Conservation (phyloP, 2,113 vertebrate genomes). For the Elephantulus edwardii region DNA sequence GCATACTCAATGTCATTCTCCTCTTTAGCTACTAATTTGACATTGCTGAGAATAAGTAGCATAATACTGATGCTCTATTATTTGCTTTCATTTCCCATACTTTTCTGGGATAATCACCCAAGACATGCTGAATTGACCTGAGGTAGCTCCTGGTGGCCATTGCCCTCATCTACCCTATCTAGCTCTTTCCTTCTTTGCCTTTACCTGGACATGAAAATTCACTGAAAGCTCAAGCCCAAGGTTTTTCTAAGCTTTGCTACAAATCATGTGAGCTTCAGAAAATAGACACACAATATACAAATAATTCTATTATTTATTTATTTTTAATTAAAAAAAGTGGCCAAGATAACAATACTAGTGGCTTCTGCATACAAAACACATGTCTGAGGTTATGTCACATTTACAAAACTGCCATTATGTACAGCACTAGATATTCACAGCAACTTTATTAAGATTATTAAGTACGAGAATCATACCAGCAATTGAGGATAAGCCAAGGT, state of each 20-base stretch:
- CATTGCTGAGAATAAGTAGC: accelerated
- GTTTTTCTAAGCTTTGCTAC: neutral
- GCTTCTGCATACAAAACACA: conserved; percentile 68
- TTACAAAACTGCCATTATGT: conserved; percentile 47
- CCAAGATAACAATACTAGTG: conserved; percentile 61
- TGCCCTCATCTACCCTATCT: neutral
- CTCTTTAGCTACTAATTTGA: neutral
- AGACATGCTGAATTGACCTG: neutral
- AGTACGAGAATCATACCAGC: neutral
- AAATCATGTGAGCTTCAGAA: neutral
- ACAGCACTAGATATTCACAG: conserved; percentile 57
- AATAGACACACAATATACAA: conserved; percentile 28
- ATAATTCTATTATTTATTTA: conserved; percentile 65
- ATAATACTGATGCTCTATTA: accelerated
- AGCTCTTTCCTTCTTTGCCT: neutral
- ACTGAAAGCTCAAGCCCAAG: neutral
- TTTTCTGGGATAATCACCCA: neutral
- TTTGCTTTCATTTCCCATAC: neutral
- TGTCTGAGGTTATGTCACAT: conserved; percentile 13
- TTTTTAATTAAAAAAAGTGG: conserved; percentile 73
- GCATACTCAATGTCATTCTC: neutral
- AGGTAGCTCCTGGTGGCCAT: accelerated
- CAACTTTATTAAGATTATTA: neutral
- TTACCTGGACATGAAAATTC: too few relatives aligned
- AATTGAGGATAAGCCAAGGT: neutral